Evolutionary conservation across 2,888 invertebrate species (phyloP).

Genomic region (Macrostomum cliftonense): DNA sequence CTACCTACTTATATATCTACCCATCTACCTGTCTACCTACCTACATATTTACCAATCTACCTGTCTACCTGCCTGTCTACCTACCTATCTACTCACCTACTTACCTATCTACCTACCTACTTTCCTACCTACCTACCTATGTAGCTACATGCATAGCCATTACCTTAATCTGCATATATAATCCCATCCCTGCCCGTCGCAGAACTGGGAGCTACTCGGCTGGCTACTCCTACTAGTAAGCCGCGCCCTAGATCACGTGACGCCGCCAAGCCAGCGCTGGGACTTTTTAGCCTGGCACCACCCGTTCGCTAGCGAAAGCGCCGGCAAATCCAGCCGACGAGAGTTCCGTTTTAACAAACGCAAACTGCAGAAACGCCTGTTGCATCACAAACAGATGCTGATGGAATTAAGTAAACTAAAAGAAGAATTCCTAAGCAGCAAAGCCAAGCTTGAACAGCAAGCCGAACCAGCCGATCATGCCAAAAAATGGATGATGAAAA

Average conservation of each 20-base stretch:
- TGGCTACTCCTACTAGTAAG: conserved; percentile 3
- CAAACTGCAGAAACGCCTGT: conserved; percentile 50
- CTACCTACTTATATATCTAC: too few species aligned
- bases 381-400: conserved; percentile 49
- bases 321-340: conserved; percentile 9
- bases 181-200: too few species aligned
- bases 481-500: conserved; percentile 35
- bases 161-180: too few species aligned
- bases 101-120: too few species aligned
- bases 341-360: conserved; percentile 9
- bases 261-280: conserved; percentile 42
- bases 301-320: not conserved
- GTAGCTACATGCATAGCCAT: too few species aligned
- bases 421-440: conserved; percentile 40
- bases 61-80: too few species aligned
- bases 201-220: conserved; percentile 1
- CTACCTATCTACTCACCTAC: too few species aligned
- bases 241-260: not conserved
- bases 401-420: conserved; percentile 52
- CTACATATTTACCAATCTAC: too few species aligned
- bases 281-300: conserved; percentile 44
- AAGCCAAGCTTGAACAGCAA: conserved; percentile 10
- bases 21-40: too few species aligned
- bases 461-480: conserved; percentile 14
- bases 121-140: too few species aligned